Base-by-base conservation (phyloP, 2,113 vertebrate species). In the Mirounga angustirostris region DNA sequence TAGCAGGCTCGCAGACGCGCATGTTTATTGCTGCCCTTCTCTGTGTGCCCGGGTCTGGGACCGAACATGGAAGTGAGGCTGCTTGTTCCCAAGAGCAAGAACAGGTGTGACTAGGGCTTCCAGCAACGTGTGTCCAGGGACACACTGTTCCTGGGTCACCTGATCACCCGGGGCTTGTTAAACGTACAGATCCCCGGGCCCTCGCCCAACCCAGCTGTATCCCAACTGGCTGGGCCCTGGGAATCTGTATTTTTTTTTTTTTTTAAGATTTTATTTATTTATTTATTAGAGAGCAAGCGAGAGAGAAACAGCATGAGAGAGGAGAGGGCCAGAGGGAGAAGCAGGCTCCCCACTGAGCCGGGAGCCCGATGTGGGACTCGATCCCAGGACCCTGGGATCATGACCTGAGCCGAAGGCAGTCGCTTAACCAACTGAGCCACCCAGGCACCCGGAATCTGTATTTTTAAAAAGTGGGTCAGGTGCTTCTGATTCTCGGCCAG, bases 11-110 rank as follows among this genome's bases (percentile, higher is more conserved):
- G 56, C 33, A 14, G 46, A 46, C 43, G 26, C 36, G 5, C 79
- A 26, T 93, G 69, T 59, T 74, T 4, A 28, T 46, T 54, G 46
- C 0, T 0, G 24, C 10, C 46, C 33, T 54, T 33, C 63, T 54
- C 54, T 9, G 56, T 54, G 88, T 86, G 92, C 78, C 92, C 94
- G 89, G 92, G 50, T 59, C 91, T 58, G 78, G 82, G 71, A 85
- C 81, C 78, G 56, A 52, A 80, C 30, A 26, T 22, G 1, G 67
- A 36, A 54, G 59, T 56, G 65, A 67, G 89, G 54, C 83, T 76
- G 40, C 95, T 24, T 43, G 82, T 54, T 65, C 82, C 56, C 67
- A 26, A 24, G 50, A 81, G 96, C 95, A 52, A 63, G 84, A 89
- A 58, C 33, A 36, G 26, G 43, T 33, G 56, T 65, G 65, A n/a